These are phyloP conservation scores for Drosophila mayaguana DNA, from an alignment of 2,888 invertebrate species.

Conservation along the genomic window DNA sequence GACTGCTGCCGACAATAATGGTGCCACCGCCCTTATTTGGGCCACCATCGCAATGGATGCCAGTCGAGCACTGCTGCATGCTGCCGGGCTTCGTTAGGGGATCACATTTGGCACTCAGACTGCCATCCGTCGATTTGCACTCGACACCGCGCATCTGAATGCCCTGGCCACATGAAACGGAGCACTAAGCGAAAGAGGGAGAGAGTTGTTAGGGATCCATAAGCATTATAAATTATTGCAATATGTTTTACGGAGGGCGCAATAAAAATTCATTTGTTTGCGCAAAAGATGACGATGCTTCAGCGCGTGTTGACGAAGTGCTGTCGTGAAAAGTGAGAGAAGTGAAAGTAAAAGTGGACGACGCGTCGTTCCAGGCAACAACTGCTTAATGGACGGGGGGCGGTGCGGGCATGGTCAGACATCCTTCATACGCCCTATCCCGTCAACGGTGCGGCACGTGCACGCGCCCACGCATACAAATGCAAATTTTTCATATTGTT, in stretches of 20 bases:
- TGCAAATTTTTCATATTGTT: conserved; percentile 68
- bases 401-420: background rate
- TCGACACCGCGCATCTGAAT: conserved; percentile 92
- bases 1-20: conserved; percentile 82
- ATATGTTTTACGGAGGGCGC: conserved; percentile 63
- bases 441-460: conserved; percentile 34
- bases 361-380: background rate
- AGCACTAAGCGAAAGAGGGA: conserved; percentile 88
- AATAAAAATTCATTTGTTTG: conserved; percentile 72
- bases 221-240: conserved; percentile 77
- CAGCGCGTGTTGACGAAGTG: conserved; percentile 55
- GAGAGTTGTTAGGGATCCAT: conserved; percentile 23
- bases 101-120: conserved; percentile 88
- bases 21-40: conserved; percentile 75
- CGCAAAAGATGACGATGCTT: conserved; percentile 57
- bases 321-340: conserved; percentile 46
- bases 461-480: conserved; percentile 64
- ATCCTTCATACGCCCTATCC: background rate
- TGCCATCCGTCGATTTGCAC: conserved; percentile 89
- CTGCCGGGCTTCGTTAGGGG: conserved; percentile 89
- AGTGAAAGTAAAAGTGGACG: conserved; percentile 53
- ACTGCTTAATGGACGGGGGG: background rate
- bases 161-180: conserved; percentile 96
- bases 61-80: conserved; percentile 90
- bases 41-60: conserved; percentile 88